Evolutionary conservation across 2,797 vertebrate species (phyloP), one percentile per base, ranked within the genome.

Genomic region (Phalanger gymnotis): DNA sequence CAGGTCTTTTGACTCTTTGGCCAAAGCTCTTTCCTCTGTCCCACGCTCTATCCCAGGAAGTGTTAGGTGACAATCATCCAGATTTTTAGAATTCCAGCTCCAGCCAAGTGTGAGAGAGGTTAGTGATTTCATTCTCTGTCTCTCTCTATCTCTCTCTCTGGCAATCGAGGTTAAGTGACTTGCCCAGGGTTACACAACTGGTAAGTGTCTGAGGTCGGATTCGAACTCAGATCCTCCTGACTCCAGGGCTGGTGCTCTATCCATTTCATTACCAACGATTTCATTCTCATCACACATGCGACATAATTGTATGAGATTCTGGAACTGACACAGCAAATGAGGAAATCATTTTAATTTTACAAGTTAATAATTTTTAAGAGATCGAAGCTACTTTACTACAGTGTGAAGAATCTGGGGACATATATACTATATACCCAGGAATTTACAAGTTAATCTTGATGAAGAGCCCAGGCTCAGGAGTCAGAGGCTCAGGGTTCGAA

Each of bases 291-390:
- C 4, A 0, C 12, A 31, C 4, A 1, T 30, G 12, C 0, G 54
- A 53, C n/a, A 55, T 30, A 30, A 16, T 13, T 1, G 10, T 4
- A 14, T 6, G 25, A 66, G 5, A 7, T 10, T 30, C 2, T 2
- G 51, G 89, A 34, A 40, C 0, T 12, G 7, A 4, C 53, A 5
- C 1, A 1, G 54, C 52, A 34, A 0, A 4, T 30, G 54, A 54
- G 3, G 0, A 95, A 51, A 9, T 5, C 0, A 0, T 5, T 53
- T 61, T 54, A 19, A 3, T 54, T 53, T 1, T 0, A 11, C 31
- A 14, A 22, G 55, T 91, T 53, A 14, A 53, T 19, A 16, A 61
- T 61, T 61, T 61, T 61, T 61, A 13, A 61, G 58, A 61, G 61
- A 66, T n/a, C 5, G 34, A n/a, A 66, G 34, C 31, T n/a, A 19